Conservation (phyloP, 2,888 invertebrate species). For the Thera britannica region DNA sequence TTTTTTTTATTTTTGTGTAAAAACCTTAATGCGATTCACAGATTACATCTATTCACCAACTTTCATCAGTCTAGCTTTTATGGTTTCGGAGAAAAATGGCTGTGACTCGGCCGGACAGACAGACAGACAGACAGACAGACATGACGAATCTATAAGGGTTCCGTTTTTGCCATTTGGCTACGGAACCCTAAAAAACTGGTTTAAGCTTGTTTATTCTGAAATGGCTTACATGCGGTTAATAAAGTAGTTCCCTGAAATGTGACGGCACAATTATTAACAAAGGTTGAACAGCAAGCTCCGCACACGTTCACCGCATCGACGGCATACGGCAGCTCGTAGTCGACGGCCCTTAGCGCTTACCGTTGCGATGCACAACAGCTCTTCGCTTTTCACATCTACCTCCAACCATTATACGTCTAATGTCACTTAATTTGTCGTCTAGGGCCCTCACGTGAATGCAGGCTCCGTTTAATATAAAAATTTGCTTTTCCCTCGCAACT, state of each 20-base stretch:
- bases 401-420: slow-evolving; percentile 79
- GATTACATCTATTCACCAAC: too few species aligned
- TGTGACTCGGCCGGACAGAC: too few species aligned
- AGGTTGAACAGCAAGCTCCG: slow-evolving; percentile 14
- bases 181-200: too few species aligned
- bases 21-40: too few species aligned
- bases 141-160: too few species aligned
- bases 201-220: slow-evolving; percentile 1
- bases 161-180: too few species aligned
- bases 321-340: slow-evolving; percentile 22
- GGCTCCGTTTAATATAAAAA: slow-evolving; percentile 81
- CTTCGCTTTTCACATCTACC: slow-evolving; percentile 76
- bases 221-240: slow-evolving; percentile 7
- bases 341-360: slow-evolving; percentile 59
- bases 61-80: too few species aligned
- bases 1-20: too few species aligned
- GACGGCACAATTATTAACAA: slow-evolving; percentile 26
- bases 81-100: too few species aligned
- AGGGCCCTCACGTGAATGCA: slow-evolving; percentile 81
- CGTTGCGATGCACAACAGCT: slow-evolving; percentile 69
- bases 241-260: slow-evolving; percentile 14
- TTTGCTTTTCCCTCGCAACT: slow-evolving; percentile 68
- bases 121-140: too few species aligned
- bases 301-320: slow-evolving; percentile 36
- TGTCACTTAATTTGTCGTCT: slow-evolving; percentile 84